Evolutionary conservation across 1,140 invertebrate genomes (phyloP), one percentile per base, ranked within the genome.

Genomic region (Cylas formicarius): DNA sequence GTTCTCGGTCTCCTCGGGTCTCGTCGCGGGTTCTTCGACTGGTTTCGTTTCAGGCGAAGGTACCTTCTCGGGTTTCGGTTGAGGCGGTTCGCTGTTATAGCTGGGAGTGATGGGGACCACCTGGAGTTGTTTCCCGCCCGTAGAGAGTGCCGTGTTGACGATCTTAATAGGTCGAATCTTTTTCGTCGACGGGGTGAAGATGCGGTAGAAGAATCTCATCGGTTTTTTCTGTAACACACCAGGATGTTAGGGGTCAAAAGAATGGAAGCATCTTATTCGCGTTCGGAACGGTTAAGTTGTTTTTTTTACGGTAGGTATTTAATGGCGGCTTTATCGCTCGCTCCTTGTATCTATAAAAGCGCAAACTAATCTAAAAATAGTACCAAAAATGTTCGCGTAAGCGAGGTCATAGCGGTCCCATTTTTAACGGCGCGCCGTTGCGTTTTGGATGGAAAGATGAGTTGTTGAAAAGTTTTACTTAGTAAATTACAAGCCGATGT

Each of bases 171-270:
- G 62, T 39, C 59, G 53, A 7, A 65, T 56, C 35, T 62, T 62
- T n/a, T n/a, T n/a, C n/a, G n/a, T n/a, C 53, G 61, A 31, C 6
- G 62, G 62, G 0, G 53, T 65, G 53, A 63, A 66, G 44, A 80
- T 72, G 14, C 69, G 68, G 49, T 79, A 81, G 52, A 76, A 76
- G 47, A 81, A 78, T 39, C 75, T 62, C 71, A 81, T 75, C 0
- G 78, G 78, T 35, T 72, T 73, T 39, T 70, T 71, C 77, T 80
- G 62, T 17, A 60, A 60, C 44, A 56, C 48, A 55, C 44, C 11
- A 55, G 41, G 39, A 21, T 24, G 34, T 35, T 26, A 8, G n/a
- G n/a, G 8, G 8, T 26, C 24, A 26, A 9, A n/a, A 26, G 24
- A 9, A 26, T 26, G 8, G 8, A 26, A n/a, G n/a, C n/a, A n/a